Percentiles rank a stretch among this genome's conserved stretches.
Evolutionary conservation across 23 tunicate species (phyloP).

Genomic region (Phallusia fumigata): DNA sequence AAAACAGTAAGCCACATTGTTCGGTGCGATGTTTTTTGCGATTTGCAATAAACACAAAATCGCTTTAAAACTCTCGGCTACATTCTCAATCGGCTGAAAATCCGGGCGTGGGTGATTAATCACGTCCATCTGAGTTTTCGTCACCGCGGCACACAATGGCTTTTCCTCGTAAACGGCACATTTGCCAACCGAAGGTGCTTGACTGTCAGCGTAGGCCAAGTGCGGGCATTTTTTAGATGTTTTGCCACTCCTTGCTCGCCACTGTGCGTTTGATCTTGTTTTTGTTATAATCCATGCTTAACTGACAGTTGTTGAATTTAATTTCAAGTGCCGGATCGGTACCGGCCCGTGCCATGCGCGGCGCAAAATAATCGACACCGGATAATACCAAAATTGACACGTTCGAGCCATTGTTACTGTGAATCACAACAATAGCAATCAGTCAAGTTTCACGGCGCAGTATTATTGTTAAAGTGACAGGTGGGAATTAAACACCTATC

Average conservation of each 20-base stretch:
- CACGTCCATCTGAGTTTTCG: background rate
- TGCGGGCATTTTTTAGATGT: slow-evolving; percentile 10
- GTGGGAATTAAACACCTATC: background rate
- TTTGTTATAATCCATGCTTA: slow-evolving; percentile 11
- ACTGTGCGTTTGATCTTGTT: slow-evolving; percentile 8
- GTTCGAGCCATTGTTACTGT: background rate
- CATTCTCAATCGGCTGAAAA: background rate
- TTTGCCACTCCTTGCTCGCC: slow-evolving; percentile 2
- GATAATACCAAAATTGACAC: background rate
- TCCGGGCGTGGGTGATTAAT: slow-evolving; percentile 12
- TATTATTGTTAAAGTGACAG: slow-evolving; percentile 3
- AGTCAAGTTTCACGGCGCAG: background rate
- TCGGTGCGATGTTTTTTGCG: background rate
- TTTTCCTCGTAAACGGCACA: background rate
- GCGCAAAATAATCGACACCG: slow-evolving; percentile 1
- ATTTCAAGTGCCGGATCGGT: slow-evolving; percentile 6
- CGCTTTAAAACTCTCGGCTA: background rate
- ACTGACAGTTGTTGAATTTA: slow-evolving; percentile 14
- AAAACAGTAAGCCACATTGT: slow-evolving; percentile 25
- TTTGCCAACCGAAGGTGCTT: slow-evolving; percentile 2
- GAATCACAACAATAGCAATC: slow-evolving; percentile 14
- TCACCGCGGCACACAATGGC: slow-evolving; percentile 9
- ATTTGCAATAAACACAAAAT: slow-evolving; percentile 5
- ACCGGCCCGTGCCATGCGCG: slow-evolving; percentile 6
- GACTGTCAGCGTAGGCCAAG: slow-evolving; percentile 13